Percentiles rank a stretch among this genome's conserved stretches.
phyloP scores from a whole-genome alignment of 2,113 vertebrate species.

The Cottus gobio region DNA sequence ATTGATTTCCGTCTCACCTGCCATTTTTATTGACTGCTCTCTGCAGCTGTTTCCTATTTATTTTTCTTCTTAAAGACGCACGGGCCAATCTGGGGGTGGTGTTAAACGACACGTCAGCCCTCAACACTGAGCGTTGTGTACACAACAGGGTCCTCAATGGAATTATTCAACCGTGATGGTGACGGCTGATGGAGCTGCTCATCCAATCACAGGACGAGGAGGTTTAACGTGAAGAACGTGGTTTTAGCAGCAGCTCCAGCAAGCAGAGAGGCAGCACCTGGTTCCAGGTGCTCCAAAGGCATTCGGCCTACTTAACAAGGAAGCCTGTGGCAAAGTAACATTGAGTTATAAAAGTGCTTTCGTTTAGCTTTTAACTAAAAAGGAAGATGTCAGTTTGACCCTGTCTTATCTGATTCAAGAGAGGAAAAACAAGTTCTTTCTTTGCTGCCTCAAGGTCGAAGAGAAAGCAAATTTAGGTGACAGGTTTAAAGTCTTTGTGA shows the following conservation, averaged over 20 bases:
- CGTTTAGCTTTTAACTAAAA: slow-evolving; percentile 3
- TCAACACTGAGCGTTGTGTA: background rate
- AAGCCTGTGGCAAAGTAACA: slow-evolving; percentile 2
- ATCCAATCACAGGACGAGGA: background rate
- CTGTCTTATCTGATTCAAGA: slow-evolving; percentile 9
- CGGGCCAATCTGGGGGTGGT: background rate
- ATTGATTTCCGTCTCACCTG: slow-evolving; percentile 68
- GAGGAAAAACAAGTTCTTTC: background rate
- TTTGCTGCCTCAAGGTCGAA: background rate
- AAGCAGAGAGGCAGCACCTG: slow-evolving; percentile 6
- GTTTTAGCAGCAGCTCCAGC: background rate
- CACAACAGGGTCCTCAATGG: background rate
- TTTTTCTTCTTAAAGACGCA: slow-evolving; percentile 27
- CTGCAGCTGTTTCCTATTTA: slow-evolving; percentile 29
- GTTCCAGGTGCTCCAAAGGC: slow-evolving; percentile 5
- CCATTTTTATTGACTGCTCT: slow-evolving; percentile 66
- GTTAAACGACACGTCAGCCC: slow-evolving; percentile 26
- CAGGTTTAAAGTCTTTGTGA: background rate
- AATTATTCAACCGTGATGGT: background rate
- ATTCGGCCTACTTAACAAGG: slow-evolving; percentile 8
- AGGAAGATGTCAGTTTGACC: slow-evolving; percentile 23
- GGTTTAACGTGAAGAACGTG: slow-evolving; percentile 1
- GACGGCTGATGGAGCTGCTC: background rate
- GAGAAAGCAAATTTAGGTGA: slow-evolving; percentile 1
- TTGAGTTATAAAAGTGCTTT: slow-evolving; percentile 8